Evolutionary conservation across 2,113 vertebrate genomes (phyloP).

Genomic region (Amblyornis subalaris): DNA sequence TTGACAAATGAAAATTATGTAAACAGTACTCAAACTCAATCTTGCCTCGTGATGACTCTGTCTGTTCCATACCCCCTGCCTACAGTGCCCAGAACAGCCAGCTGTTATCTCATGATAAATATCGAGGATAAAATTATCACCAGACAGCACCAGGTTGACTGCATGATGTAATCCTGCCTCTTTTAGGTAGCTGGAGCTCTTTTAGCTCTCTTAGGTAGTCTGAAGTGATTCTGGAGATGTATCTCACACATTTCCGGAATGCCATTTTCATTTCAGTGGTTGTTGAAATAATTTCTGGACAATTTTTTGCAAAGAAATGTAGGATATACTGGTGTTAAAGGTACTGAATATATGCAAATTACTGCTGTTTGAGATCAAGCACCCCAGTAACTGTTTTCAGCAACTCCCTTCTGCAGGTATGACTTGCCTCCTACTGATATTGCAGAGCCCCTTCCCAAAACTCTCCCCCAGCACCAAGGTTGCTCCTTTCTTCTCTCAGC

Average conservation of each 20-base stretch:
- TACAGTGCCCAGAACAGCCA: conserved; percentile 9
- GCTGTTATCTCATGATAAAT: conserved; percentile 47
- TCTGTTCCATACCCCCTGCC: conserved; percentile 14
- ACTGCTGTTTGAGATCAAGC: background rate
- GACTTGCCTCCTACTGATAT: background rate
- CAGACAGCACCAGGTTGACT: background rate
- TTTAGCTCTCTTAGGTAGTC: background rate
- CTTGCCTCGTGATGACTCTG: conserved; percentile 26
- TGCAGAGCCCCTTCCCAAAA: background rate
- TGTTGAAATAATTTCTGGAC: background rate
- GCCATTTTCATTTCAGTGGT: background rate
- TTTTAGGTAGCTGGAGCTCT: background rate
- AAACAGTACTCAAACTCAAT: conserved; percentile 42
- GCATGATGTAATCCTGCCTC: background rate
- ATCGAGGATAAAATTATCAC: background rate
- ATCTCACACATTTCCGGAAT: background rate
- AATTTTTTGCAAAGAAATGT: background rate
- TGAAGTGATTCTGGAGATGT: background rate
- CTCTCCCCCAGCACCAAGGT: background rate
- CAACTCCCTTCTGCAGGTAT: background rate
- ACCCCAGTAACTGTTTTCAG: background rate
- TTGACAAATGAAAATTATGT: conserved; percentile 58
- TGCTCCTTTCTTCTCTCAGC: background rate
- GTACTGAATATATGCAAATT: background rate
- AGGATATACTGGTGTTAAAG: background rate